Evolutionary conservation across 2,888 invertebrate species (phyloP), one percentile per base, ranked within the genome.

Genomic region (Rhagonycha lutea): DNA sequence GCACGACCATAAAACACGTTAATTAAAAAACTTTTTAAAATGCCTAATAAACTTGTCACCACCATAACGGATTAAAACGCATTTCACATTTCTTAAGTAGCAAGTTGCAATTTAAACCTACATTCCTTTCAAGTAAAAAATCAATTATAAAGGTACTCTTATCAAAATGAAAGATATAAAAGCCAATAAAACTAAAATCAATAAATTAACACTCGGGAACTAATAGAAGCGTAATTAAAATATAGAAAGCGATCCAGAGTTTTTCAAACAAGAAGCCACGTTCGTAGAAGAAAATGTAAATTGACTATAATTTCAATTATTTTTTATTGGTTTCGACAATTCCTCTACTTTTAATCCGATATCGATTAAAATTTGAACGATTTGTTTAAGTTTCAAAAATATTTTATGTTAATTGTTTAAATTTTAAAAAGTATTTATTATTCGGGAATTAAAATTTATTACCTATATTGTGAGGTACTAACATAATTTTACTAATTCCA

Each of bases 401-500:
- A 28, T 9, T 9, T 28, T 9, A 8, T 28, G 2, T 32, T 32
- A 32, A 32, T 32, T 32, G 12, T 32, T 32, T 12, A 11, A 12
- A 4, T 7, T 63, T 63, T 14, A 24, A 26, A 26, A 26, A 26
- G 24, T 65, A 47, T 47, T 47, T 47, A 47, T 47, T 23, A 62
- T 11, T 14, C 62, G 10, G 11, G 24, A 18, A 63, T 63, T n/a
- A 26, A 65, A 65, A 65, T 65, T 65, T 65, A 65, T 65, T 65
- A 18, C 18, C 18, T 18, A 65, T 9, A 65, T 24, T 65, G 63
- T 26, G 63, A 74, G 47, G 61, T 74, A 18, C 68, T 63, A 73
- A 69, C 67, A 73, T 73, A 79, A 78, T 75, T 71, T 63, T 73
- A 79, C 79, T 81, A 82, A 82, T 81, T 82, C 78, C 80, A 78